Evolutionary conservation across 1,140 invertebrate genomes (phyloP), one percentile per base, ranked within the genome.

Genomic region (Schlechtendalia chinensis): DNA sequence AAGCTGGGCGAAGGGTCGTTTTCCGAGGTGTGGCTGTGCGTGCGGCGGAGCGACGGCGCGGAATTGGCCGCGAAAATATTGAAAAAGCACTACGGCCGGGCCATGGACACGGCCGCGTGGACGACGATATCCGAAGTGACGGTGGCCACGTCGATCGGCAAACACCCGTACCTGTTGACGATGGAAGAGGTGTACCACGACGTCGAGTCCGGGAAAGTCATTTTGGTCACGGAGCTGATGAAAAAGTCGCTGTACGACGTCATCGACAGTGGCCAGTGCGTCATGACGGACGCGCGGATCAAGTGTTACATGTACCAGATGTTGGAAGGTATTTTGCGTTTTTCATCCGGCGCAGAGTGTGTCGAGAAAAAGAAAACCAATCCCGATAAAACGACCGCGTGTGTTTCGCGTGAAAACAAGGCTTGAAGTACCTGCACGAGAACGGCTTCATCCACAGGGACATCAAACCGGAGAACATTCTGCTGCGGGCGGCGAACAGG

Each of bases 381-480:
- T 45, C 10, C 10, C 39, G 39, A 45, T 45, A 10, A 45, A 10
- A 45, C 39, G 39, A 45, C 10, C 10, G 5, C 10, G 39, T 5
- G 39, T 50, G 47, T 50, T 50, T 50, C 12, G 14, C 47, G 47
- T 14, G 11, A 29, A 24, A 29, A 19, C 17, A 80, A 39, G 80
- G 71, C 17, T 29, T 81, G 1, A 81, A 58, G 39, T 81, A 81
- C 24, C 84, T 90, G 29, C 88, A 91, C 81, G 88, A 86, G 83
- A 85, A 90, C 85, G 90, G 89, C 8, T 87, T 91, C 53, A 91
- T 92, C 84, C 82, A 82, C 32, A 39, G 82, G 12, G 91, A 92
- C 84, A 89, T 92, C 10, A 92, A 92, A 85, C 91, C 91, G 17
- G 91, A 92, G 86, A 92, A 92, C 85, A 90, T 92, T 82, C 84